Evolutionary conservation across 2,113 vertebrate species (phyloP).

Genomic region (Nesoenas mayeri): DNA sequence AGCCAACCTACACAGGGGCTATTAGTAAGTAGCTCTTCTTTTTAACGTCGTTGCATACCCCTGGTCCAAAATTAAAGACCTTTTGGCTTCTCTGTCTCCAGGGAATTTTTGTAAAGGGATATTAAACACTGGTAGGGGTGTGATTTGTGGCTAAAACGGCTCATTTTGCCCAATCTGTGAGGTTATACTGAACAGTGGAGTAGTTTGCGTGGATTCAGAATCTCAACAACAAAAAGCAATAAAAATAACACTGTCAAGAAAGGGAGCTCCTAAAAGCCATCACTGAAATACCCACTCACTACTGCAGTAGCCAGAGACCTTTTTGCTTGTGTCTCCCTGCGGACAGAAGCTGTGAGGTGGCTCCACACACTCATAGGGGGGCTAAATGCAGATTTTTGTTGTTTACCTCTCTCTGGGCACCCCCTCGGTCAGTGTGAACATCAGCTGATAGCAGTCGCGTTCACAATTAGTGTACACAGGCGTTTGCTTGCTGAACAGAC

Average conservation of each 20-base stretch:
- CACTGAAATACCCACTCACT: neutral
- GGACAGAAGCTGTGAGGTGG: neutral
- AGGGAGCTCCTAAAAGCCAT: neutral
- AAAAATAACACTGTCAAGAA: neutral
- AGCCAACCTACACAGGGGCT: conserved; percentile 98
- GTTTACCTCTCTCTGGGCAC: neutral
- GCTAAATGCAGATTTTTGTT: neutral
- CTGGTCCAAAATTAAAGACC: conserved; percentile 34
- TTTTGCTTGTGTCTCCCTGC: neutral
- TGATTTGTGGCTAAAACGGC: neutral
- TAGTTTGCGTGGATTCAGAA: neutral
- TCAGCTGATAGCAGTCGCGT: neutral
- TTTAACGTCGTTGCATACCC: neutral
- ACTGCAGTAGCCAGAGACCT: neutral
- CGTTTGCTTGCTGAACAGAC: neutral
- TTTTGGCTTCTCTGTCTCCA: neutral
- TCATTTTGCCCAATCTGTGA: neutral
- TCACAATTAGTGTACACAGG: neutral
- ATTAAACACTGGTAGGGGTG: neutral
- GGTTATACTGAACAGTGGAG: rapidly evolving
- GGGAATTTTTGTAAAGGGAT: neutral
- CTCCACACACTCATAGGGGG: neutral
- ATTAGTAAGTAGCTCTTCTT: conserved; percentile 88
- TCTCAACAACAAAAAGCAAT: neutral
- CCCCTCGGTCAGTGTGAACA: neutral